phyloP scores from a whole-genome alignment of 2,113 vertebrate species.

The Rhadina sibilatrix region DNA sequence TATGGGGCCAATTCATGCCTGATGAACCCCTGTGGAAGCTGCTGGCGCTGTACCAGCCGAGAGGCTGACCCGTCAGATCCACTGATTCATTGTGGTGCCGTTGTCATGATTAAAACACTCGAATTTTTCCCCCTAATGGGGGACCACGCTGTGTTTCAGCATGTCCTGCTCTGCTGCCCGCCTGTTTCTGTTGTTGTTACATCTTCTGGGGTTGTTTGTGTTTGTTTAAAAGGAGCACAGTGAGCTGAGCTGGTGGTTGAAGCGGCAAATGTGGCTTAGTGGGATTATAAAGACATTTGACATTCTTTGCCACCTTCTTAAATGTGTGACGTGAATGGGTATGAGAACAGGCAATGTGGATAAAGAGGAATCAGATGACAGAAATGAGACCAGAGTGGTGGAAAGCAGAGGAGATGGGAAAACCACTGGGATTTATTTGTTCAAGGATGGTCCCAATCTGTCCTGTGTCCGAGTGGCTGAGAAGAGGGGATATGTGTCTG shows the following conservation, averaged over 20 bases:
- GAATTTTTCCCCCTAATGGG: conserved; percentile 45
- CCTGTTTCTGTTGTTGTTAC: conserved; percentile 41
- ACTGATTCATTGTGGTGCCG: conserved; percentile 35
- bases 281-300: conserved; percentile 43
- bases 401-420: background rate
- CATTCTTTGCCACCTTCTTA: conserved; percentile 33
- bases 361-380: conserved; percentile 44
- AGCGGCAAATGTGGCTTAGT: conserved; percentile 19
- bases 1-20: conserved; percentile 62
- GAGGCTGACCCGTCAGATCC: conserved; percentile 37
- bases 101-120: conserved; percentile 43
- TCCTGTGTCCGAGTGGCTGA: background rate
- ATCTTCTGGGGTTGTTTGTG: conserved; percentile 46
- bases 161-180: conserved; percentile 9
- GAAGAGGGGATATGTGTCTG: background rate
- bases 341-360: background rate
- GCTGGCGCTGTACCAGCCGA: conserved; percentile 12
- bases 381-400: conserved; percentile 10
- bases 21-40: conserved; percentile 56
- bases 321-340: conserved; percentile 34
- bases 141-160: conserved; percentile 56
- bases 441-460: background rate
- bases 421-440: background rate
- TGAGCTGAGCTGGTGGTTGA: background rate
- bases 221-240: conserved; percentile 26